Base-by-base conservation (phyloP, 2,113 vertebrate species). In the Natator depressus region DNA sequence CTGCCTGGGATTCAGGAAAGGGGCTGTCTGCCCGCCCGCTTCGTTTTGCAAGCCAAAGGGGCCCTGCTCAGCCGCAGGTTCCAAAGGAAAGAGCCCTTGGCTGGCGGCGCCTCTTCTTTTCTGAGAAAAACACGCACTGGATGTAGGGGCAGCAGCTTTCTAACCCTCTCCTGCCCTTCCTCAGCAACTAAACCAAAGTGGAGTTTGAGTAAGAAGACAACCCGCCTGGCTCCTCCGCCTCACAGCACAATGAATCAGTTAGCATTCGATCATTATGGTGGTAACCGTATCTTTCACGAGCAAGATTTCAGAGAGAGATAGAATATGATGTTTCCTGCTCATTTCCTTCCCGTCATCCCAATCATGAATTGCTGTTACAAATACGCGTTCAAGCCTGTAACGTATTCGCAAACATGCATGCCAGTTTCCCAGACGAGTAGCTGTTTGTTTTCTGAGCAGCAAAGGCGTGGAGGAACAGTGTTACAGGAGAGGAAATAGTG, bases 1-100 rank as follows among this genome's bases (percentile, higher is more conserved):
- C 98, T 98, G 97, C 94, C 97, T 89, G 89, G 90, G 95, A 97
- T 87, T 94, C 96, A 97, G 98, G 97, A 97, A 98, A 96, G 90
- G 95, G 94, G 83, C 94, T 93, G 96, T 97, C 96, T 96, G 95
- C 86, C 97, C 97, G 97, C 98, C 96, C 97, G 96, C 96, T 97
- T 96, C 95, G 96, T 96, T 94, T 97, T 82, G 25, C 1, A 49
- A 93, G 97, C 95, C 97, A 96, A 94, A 96, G 91, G 93, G 91
- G 94, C 95, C 97, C 97, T 97, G 97, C 96, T 96, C 97, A 93
- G 97, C 92, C 94, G 84, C 83, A 92, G 19, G 97, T 97, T 97
- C 97, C 97, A 97, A 96, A 96, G 95, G 93, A 98, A 98, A 93
- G 91, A 95, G 85, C 95, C 95, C 89, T 97, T 97, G 96, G 96